Conservation (phyloP, 1,140 invertebrate genomes). For the Saxidomus purpurata region DNA sequence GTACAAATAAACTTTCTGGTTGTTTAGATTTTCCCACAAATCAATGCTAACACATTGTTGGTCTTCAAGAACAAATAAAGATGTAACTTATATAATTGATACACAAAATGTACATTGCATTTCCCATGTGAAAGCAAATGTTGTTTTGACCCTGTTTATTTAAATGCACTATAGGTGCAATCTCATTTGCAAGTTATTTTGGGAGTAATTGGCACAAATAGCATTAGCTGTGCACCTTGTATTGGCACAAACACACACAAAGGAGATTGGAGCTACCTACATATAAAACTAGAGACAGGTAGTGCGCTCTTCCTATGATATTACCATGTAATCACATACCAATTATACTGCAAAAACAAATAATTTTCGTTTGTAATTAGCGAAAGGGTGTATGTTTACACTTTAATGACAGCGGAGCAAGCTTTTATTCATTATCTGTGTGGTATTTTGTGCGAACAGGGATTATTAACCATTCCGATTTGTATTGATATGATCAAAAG, state of each 20-base stretch:
- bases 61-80: too few relatives aligned
- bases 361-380: slow-evolving; percentile 55
- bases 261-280: neutral
- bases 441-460: neutral
- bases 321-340: slow-evolving; percentile 10
- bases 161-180: neutral
- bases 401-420: slow-evolving; percentile 34
- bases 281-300: neutral
- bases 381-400: slow-evolving; percentile 30
- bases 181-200: neutral
- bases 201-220: neutral
- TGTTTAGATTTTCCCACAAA: too few relatives aligned
- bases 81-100: too few relatives aligned
- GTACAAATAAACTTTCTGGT: too few relatives aligned
- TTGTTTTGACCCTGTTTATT: too few relatives aligned
- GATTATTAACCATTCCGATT: neutral
- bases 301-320: neutral
- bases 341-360: slow-evolving; percentile 57
- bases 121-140: too few relatives aligned
- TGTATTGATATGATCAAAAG: slow-evolving; percentile 8
- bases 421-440: neutral
- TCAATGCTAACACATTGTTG: too few relatives aligned
- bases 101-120: too few relatives aligned
- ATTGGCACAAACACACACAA: neutral
- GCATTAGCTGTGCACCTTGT: slow-evolving; percentile 14